Conservation (phyloP, 2,113 vertebrate genomes). For the Hippocampus zosterae region DNA sequence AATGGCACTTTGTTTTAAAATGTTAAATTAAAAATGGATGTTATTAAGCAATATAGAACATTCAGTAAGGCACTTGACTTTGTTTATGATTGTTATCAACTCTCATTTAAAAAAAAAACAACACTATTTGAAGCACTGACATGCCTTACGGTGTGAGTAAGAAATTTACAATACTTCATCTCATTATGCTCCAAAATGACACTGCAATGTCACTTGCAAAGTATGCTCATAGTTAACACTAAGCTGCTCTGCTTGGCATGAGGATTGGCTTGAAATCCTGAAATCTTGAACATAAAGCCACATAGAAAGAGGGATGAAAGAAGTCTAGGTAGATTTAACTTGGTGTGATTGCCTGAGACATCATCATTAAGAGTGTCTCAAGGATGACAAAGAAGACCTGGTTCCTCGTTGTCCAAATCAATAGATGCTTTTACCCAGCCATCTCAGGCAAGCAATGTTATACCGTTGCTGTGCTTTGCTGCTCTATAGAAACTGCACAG, state of each 20-base stretch:
- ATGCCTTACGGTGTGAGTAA: not conserved
- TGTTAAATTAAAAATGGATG: too few relatives aligned
- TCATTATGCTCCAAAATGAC: not conserved
- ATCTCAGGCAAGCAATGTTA: not conserved
- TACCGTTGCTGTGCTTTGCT: not conserved
- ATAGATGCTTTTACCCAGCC: not conserved
- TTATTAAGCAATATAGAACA: not conserved
- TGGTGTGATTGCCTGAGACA: conserved; percentile 3
- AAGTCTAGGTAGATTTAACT: conserved; percentile 12
- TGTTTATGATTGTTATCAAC: not conserved
- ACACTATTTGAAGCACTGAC: not conserved
- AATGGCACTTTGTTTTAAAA: too few relatives aligned
- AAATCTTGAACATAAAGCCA: conserved; percentile 6
- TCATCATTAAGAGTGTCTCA: conserved; percentile 8
- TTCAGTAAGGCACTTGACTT: not conserved
- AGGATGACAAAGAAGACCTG: not conserved
- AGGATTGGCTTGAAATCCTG: not conserved
- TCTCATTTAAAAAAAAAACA: not conserved
- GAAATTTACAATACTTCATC: not conserved
- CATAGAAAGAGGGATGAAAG: conserved; percentile 25
- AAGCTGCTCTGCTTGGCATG: not conserved
- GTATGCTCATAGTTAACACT: not conserved
- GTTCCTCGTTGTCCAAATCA: conserved; percentile 5
- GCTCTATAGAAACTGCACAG: conserved; percentile 4
- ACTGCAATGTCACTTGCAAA: not conserved